A percentile compares a stretch with the other conserved stretches of the same genome.
Evolutionary conservation across 2,797 vertebrate genomes (phyloP).

Genomic region (Decapterus maruadsi): DNA sequence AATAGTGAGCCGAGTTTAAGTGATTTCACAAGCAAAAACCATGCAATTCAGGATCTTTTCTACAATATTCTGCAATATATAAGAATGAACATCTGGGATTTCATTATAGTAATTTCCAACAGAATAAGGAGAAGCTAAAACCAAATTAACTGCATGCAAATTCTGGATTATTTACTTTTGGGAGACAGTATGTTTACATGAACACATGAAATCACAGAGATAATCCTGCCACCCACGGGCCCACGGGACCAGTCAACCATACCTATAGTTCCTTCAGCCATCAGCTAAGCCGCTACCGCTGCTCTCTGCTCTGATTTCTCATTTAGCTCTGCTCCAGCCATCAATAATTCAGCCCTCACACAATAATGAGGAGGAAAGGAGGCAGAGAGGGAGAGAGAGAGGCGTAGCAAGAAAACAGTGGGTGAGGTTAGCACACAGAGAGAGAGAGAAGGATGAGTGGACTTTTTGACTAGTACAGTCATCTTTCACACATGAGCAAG

Average conservation of each 20-base stretch:
- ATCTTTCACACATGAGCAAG: conserved; percentile 69
- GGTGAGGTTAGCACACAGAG: conserved; percentile 63
- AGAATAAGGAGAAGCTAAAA: neutral
- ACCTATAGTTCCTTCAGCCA: conserved; percentile 48
- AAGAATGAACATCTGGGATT: neutral
- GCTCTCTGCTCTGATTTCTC: conserved; percentile 77
- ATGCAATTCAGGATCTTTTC: neutral
- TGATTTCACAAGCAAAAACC: neutral
- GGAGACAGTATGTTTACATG: conserved; percentile 12
- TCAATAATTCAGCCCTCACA: conserved; percentile 83
- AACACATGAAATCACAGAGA: conserved; percentile 22
- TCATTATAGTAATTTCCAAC: neutral
- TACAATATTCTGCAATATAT: neutral
- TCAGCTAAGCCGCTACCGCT: conserved; percentile 33
- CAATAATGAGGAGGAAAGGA: conserved; percentile 64
- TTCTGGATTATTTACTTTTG: neutral
- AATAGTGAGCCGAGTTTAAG: neutral
- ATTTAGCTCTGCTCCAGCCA: conserved; percentile 73
- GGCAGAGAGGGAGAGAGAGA: conserved; percentile 18
- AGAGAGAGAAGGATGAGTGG: conserved; percentile 60
- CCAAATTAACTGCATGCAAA: conserved; percentile 2
- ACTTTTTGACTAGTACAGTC: conserved; percentile 66
- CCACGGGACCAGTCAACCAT: conserved; percentile 32
- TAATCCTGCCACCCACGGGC: conserved; percentile 14
- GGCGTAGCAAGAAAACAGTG: conserved; percentile 50